These are phyloP conservation scores for Myanophis thanlyinensis DNA, from an alignment of 2,113 vertebrate species.

Conservation along the genomic window DNA sequence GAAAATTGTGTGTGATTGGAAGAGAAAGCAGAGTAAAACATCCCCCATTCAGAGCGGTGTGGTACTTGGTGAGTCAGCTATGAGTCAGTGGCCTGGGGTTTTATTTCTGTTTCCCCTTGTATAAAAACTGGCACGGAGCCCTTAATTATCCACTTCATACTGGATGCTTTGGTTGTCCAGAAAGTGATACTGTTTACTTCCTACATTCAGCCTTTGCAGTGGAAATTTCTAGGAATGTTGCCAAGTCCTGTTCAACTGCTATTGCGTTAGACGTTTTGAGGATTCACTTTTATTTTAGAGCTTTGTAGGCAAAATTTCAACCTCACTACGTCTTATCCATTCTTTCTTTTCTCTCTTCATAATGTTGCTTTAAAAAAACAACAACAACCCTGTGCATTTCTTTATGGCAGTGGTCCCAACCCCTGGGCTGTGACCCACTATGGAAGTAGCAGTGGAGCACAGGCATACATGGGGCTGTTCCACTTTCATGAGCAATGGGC, in stretches of 20 bases:
- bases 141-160: not conserved
- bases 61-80: not conserved
- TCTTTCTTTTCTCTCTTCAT: not conserved
- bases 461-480: too few species aligned
- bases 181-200: not conserved
- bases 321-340: not conserved
- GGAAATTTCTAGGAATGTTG: not conserved
- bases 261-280: not conserved
- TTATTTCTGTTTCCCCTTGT: not conserved
- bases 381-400: too few species aligned
- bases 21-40: not conserved
- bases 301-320: not conserved
- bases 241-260: not conserved
- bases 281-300: not conserved
- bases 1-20: not conserved
- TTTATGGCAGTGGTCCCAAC: not conserved
- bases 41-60: not conserved
- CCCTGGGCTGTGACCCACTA: accelerated
- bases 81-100: not conserved
- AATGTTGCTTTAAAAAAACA: not conserved
- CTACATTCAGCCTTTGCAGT: not conserved
- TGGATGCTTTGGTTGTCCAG: not conserved
- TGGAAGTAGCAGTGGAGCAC: too few species aligned
- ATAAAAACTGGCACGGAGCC: not conserved
- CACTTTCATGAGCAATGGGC: too few species aligned